Evolutionary conservation across 1,140 invertebrate species (phyloP), one percentile per base, ranked within the genome.

Genomic region (Aphidius gifuensis): DNA sequence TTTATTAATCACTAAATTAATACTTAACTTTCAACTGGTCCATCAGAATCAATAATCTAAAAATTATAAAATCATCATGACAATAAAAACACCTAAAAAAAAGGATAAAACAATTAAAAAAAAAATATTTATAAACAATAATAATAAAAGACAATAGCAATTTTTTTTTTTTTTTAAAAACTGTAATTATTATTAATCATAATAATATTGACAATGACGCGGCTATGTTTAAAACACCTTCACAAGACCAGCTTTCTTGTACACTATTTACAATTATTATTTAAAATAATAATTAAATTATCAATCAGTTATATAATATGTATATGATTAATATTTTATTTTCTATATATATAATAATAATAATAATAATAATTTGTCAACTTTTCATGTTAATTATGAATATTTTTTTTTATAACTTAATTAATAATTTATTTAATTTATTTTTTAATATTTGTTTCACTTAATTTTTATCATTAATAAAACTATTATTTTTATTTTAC

Each of bases 151-250:
- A 32, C 23, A 32, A 32, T 32, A 32, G 23, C 23, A 32, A 32
- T 32, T 32, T 32, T 60, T 68, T 62, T 74, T 73, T 62, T 63
- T 63, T 63, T 63, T 63, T 58, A 79, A 81, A 81, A 81, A 81
- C 73, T 81, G 77, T 79, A 80, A 78, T 81, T 80, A 78, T 80
- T 80, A 80, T 80, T 80, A 79, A 78, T 80, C 69, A 74, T 80
- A 80, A 73, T 81, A 80, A 80, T 81, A 81, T 79, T 80, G 78
- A 81, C 79, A 81, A 80, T 80, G 76, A 82, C 76, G 77, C 76
- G 77, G 77, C 81, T 83, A 83, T 83, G 82, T 83, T 83, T 82
- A 82, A 82, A 83, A 83, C 80, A 83, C 77, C 79, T 80, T 83
- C 83, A 83, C 82, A 83, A 82, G 81, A 82, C 74, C 82, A 81